These are phyloP conservation scores for Sigmodon hispidus DNA, from an alignment of 2,113 vertebrate genomes.

Conservation along the genomic window DNA sequence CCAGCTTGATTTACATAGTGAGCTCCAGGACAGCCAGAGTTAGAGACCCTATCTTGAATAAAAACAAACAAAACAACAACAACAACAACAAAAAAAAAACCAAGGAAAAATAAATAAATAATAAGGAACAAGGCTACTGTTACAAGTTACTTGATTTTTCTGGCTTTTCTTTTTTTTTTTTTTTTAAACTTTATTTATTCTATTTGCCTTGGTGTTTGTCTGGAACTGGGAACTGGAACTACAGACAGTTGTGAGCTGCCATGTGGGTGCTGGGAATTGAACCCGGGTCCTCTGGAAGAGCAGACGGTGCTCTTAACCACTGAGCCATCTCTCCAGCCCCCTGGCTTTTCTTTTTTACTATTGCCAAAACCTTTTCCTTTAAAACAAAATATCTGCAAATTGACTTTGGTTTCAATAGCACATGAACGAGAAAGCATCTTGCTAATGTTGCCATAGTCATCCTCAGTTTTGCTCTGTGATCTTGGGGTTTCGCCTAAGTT, in stretches of 20 bases:
- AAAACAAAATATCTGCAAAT: conserved; percentile 35
- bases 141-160: conserved; percentile 1
- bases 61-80: background rate
- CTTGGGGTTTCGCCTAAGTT: conserved; percentile 61
- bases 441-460: background rate
- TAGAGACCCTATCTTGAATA: background rate
- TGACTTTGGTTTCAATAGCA: background rate
- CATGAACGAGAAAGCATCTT: background rate
- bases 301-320: no score
- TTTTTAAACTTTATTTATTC: no score
- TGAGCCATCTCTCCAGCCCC: no score
- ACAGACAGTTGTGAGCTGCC: no score
- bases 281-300: no score
- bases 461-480: conserved; percentile 3
- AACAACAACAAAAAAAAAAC: background rate
- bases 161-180: no score
- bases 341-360: no score
- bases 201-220: no score
- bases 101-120: background rate
- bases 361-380: background rate
- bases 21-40: background rate
- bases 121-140: background rate
- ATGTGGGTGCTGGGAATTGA: no score
- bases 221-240: no score
- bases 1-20: background rate